Conservation (phyloP, 1,140 invertebrate genomes). For the Drosophila melanica region DNA sequence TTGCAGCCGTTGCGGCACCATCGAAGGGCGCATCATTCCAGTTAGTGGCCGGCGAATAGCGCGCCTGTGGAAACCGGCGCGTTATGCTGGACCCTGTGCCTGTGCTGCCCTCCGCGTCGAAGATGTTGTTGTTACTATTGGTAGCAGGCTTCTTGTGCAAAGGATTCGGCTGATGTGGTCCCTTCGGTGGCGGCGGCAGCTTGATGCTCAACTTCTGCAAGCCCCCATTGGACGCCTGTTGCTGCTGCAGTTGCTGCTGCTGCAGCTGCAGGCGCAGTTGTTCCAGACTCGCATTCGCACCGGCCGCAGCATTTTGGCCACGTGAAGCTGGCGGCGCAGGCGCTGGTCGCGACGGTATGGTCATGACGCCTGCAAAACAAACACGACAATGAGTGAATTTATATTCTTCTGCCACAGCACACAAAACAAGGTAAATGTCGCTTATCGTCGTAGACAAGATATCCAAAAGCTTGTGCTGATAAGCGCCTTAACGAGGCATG, state of each 20-base stretch:
- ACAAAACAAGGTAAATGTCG: not conserved
- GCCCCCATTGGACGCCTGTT: constrained; percentile 55
- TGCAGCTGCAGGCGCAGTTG: constrained; percentile 75
- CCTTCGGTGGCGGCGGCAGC: constrained; percentile 76
- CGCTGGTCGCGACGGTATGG: constrained; percentile 82
- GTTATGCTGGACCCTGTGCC: constrained; percentile 66
- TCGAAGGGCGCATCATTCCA: constrained; percentile 79
- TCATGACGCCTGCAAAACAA: constrained; percentile 62
- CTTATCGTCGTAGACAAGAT: not conserved
- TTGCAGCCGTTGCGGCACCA: constrained; percentile 6
- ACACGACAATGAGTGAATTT: not conserved
- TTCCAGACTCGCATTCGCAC: constrained; percentile 76
- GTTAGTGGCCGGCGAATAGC: constrained; percentile 77
- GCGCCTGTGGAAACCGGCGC: constrained; percentile 76
- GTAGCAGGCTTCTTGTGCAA: constrained; percentile 19
- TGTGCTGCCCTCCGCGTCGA: constrained; percentile 21
- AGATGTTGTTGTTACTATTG: constrained; percentile 52
- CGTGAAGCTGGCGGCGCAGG: constrained; percentile 78
- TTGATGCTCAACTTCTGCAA: constrained; percentile 74
- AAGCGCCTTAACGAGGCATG: not conserved
- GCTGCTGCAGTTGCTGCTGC: constrained; percentile 74
- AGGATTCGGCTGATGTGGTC: constrained; percentile 38
- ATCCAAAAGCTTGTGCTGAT: not conserved
- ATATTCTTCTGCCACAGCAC: not conserved
- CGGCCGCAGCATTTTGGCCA: constrained; percentile 69